Base-by-base conservation (phyloP, 2,888 invertebrate genomes). In the Epinotia bilunana region DNA sequence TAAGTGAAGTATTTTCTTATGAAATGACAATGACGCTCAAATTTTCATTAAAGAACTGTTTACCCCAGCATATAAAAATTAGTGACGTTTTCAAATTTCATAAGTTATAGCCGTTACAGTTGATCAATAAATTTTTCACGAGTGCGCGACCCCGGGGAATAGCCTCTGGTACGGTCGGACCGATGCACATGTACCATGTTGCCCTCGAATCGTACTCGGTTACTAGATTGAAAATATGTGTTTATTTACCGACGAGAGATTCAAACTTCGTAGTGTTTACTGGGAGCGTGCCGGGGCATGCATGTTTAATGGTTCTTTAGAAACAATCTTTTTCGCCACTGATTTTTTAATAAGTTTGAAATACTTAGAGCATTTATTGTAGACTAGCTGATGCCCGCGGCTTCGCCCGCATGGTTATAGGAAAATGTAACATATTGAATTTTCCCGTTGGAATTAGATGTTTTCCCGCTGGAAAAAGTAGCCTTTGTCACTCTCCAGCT, bases 171-270 rank as follows among this genome's bases (percentile, higher is more conserved):
- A 49, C 13, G 49, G 53, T 65, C 49, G 53, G 65, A 55, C 65
- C 53, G 65, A 12, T 65, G 53, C 65, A 65, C 65, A 11, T 33
- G 53, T 65, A 33, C 33, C 49, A 28, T 23, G 64, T 49, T 64
- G 64, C 49, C 53, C 65, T 65, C 65, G n/a, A 23, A 64, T 64
- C 49, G 28, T 55, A 33, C 18, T 65, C 65, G 53, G 65, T 65
- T 65, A 65, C 65, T 53, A n/a, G 65, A 65, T 53, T 65, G 65
- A 65, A 55, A 55, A 53, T 28, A 65, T 65, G 28, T 65, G 33
- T 49, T 64, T 53, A 65, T 53, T 65, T 65, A 64, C 28, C 11
- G 65, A 28, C 23, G 23, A 28, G 23, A 28, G 23, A 65, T 65
- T 65, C 53, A 53, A 33, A 33, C 65, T 53, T n/a, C 12, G n/a